Evolutionary conservation across 2,113 vertebrate genomes (phyloP).

Genomic region (Oryctolagus cuniculus): mOryCun1.1 NC_091440.1:60078001-60078500

Average conservation of each 20-base stretch:
- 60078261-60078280: constrained; percentile 72
- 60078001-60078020: constrained; percentile 60
- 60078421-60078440: constrained; percentile 26
- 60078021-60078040: constrained; percentile 49
- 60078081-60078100: not conserved
- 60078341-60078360: constrained; percentile 67
- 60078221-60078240: constrained; percentile 8
- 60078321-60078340: constrained; percentile 55
- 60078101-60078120: constrained; percentile 15
- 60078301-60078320: constrained; percentile 58
- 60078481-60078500: not conserved
- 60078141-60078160: not conserved
- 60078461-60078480: not conserved
- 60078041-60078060: constrained; percentile 36
- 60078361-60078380: constrained; percentile 48
- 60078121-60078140: not conserved
- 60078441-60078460: constrained; percentile 12
- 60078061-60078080: constrained; percentile 55
- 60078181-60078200: not conserved
- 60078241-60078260: constrained; percentile 38
- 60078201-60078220: not conserved
- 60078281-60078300: constrained; percentile 56
- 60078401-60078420: not conserved
- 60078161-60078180: not conserved
- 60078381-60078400: not conserved